phyloP scores from a whole-genome alignment of 2,888 invertebrate species.

The Amphipoea oculea region DNA sequence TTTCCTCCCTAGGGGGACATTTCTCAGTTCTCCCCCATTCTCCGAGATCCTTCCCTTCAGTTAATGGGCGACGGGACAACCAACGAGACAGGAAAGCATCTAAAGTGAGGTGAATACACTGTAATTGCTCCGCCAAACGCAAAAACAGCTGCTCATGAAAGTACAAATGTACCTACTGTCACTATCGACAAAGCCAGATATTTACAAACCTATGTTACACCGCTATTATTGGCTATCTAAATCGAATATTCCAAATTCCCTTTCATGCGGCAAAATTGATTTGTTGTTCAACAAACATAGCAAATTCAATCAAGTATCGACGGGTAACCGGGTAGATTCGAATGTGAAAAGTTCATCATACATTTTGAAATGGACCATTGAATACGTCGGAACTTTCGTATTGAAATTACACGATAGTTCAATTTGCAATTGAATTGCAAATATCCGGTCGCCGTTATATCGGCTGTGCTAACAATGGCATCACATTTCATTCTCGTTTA shows the following conservation, averaged over 20 bases:
- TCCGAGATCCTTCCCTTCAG: slow-evolving; percentile 71
- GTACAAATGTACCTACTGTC: slow-evolving; percentile 17
- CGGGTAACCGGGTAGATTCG: slow-evolving; percentile 15
- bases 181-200: slow-evolving; percentile 25
- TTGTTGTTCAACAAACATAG: slow-evolving; percentile 47
- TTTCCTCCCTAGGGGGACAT: slow-evolving; percentile 79
- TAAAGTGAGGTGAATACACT: slow-evolving; percentile 80
- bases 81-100: slow-evolving; percentile 74
- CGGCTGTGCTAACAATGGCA: slow-evolving; percentile 69
- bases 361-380: slow-evolving; percentile 43
- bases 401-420: slow-evolving; percentile 69
- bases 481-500: slow-evolving; percentile 69
- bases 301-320: slow-evolving; percentile 49
- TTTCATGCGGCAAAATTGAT: slow-evolving; percentile 49
- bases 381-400: slow-evolving; percentile 63
- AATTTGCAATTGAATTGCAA: slow-evolving; percentile 74
- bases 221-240: slow-evolving; percentile 30
- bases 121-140: slow-evolving; percentile 74
- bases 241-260: slow-evolving; percentile 46
- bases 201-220: slow-evolving; percentile 30
- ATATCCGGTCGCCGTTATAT: slow-evolving; percentile 72
- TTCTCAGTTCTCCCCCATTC: slow-evolving; percentile 78
- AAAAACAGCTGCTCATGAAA: slow-evolving; percentile 56
- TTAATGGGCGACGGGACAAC: slow-evolving; percentile 71
- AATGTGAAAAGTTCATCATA: slow-evolving; percentile 51